Percentiles rank a stretch among this genome's conserved stretches.
Conservation (phyloP, 2,888 invertebrate genomes). For the Macrophya annulata region DNA sequence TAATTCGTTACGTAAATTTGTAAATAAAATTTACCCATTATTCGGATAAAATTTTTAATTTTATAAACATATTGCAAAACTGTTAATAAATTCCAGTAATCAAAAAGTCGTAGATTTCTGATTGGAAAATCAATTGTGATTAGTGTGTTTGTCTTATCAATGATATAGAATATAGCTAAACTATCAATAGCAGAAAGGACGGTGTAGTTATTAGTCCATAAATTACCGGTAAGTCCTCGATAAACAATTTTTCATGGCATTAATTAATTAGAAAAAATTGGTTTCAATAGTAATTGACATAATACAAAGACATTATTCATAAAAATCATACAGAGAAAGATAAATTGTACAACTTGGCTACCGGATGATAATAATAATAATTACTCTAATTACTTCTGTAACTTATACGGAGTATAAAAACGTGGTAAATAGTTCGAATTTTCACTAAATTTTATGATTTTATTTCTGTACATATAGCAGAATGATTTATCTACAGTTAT, state of each 20-base stretch:
- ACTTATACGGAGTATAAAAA: neutral
- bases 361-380: neutral
- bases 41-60: neutral
- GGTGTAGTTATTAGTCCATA: neutral
- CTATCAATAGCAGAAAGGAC: neutral
- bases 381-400: neutral
- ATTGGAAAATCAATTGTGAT: conserved; percentile 30
- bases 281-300: neutral
- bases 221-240: conserved; percentile 7
- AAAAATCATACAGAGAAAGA: neutral
- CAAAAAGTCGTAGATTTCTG: neutral
- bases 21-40: neutral
- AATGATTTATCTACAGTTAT: conserved; percentile 5
- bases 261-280: neutral
- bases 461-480: neutral
- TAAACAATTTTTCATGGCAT: neutral
- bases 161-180: neutral
- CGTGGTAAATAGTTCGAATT: neutral
- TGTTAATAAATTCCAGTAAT: neutral
- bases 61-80: neutral
- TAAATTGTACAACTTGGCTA: neutral
- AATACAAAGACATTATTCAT: neutral
- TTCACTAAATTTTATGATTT: neutral
- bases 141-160: conserved; percentile 9
- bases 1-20: neutral